Evolutionary conservation across 2,888 invertebrate species (phyloP), one percentile per base, ranked within the genome.

Genomic region (Toxonevra muliebris): DNA sequence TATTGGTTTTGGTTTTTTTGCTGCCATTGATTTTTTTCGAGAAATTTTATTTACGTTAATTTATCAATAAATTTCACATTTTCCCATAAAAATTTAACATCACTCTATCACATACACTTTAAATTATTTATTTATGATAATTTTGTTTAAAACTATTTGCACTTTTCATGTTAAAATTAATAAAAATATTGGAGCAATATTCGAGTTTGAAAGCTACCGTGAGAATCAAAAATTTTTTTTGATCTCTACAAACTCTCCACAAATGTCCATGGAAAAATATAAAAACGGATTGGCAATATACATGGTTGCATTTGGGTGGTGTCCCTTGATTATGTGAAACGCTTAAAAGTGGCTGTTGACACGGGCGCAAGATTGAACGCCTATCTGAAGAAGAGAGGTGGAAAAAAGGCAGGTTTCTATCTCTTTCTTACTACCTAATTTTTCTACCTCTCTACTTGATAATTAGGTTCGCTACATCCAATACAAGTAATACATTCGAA

Each of bases 1-100:
- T 63, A 48, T 48, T 55, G 20, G 55, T 19, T 30, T 30, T 59
- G 65, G n/a, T 61, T 74, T 71, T 73, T 70, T 75, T 69, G 74
- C 71, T 76, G 74, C 76, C 78, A 79, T 79, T 79, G 79, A 79
- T 79, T 79, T 79, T 79, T 79, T 30, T 30, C 30, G 74, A 53
- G 48, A 75, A 73, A 72, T 65, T 69, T 69, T 66, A 11, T 53
- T 54, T 65, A 45, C 30, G 45, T 17, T 59, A n/a, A 42, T 69
- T 61, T 20, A 15, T 13, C 40, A 60, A 5, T 48, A 42, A 61
- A 55, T 55, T 52, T 13, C 64, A 61, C 57, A 48, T 58, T 61
- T 65, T 52, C 43, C 15, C 30, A 40, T 12, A n/a, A 60, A 55
- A 61, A 30, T 15, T 45, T 0, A 12, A 54, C 13, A n/a, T 15